A percentile compares a stretch with the other conserved stretches of the same genome.
Conservation (phyloP, 2,888 invertebrate genomes). For the Acleris laterana region DNA sequence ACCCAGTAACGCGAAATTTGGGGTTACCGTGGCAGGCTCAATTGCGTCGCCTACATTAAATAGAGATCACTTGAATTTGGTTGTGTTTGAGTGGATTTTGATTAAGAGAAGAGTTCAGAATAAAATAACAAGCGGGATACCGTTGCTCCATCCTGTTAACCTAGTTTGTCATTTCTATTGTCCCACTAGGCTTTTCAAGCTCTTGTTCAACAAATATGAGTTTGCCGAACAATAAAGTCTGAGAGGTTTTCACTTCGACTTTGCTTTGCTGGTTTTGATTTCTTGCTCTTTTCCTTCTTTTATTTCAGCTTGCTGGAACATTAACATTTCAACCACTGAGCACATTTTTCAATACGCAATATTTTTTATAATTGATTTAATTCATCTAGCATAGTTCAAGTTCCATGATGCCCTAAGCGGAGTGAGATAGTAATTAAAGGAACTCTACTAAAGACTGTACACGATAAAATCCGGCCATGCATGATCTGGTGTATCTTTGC, state of each 20-base stretch:
- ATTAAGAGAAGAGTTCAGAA: constrained; percentile 5
- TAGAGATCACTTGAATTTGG: constrained; percentile 1
- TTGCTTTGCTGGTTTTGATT: not conserved
- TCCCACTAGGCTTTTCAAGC: too few species aligned
- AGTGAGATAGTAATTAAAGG: too few species aligned
- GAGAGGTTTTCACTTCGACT: too few species aligned
- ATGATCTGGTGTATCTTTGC: too few species aligned
- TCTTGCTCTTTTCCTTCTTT: not conserved
- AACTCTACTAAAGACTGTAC: too few species aligned
- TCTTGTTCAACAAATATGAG: too few species aligned
- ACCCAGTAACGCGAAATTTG: constrained; percentile 28
- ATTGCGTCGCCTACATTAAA: constrained; percentile 24
- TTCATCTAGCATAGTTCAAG: too few species aligned
- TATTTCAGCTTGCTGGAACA: not conserved
- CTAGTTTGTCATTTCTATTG: not conserved
- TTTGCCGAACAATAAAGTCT: too few species aligned
- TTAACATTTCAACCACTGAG: not conserved
- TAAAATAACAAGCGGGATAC: constrained; percentile 7
- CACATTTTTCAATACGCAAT: not conserved
- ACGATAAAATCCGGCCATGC: too few species aligned
- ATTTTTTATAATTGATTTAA: too few species aligned
- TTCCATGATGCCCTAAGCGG: too few species aligned
- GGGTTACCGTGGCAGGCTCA: constrained; percentile 6
- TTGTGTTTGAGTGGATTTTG: constrained; percentile 4
- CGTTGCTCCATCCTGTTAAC: not conserved